Evolutionary conservation across 2,113 vertebrate species (phyloP).

Genomic region (Ailurus styani): DNA sequence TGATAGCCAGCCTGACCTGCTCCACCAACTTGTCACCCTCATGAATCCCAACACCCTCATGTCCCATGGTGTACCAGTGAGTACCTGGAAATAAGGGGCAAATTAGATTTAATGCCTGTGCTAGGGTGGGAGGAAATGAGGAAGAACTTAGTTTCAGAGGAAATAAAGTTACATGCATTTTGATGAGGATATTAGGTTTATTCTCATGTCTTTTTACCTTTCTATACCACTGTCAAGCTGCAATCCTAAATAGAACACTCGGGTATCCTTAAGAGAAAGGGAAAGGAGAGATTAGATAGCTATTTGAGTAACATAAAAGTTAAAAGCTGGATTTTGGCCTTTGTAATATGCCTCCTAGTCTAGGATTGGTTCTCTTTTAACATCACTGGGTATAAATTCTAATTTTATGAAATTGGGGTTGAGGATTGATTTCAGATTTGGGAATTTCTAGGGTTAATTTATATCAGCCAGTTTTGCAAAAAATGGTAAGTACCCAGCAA

Average conservation of each 20-base stretch:
- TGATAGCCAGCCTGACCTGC: constrained; percentile 90
- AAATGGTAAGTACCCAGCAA: background rate
- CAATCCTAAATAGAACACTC: rapidly evolving
- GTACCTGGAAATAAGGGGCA: constrained; percentile 47
- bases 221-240: background rate
- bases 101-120: background rate
- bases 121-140: background rate
- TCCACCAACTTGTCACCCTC: constrained; percentile 94
- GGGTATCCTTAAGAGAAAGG: background rate
- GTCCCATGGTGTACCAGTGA: constrained; percentile 90
- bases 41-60: constrained; percentile 96
- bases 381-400: background rate
- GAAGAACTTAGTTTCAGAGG: background rate
- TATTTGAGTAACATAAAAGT: background rate
- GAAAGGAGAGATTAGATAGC: background rate
- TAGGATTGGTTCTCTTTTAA: background rate
- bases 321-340: background rate
- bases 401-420: background rate
- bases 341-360: background rate
- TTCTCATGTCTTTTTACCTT: background rate
- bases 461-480: background rate
- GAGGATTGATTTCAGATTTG: background rate
- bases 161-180: background rate
- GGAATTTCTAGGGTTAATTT: background rate
- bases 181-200: background rate